A percentile compares a stretch with the other conserved stretches of the same genome.
phyloP scores from a whole-genome alignment of 2,113 vertebrate species.

The Sinocyclocheilus maitianheensis region DNA sequence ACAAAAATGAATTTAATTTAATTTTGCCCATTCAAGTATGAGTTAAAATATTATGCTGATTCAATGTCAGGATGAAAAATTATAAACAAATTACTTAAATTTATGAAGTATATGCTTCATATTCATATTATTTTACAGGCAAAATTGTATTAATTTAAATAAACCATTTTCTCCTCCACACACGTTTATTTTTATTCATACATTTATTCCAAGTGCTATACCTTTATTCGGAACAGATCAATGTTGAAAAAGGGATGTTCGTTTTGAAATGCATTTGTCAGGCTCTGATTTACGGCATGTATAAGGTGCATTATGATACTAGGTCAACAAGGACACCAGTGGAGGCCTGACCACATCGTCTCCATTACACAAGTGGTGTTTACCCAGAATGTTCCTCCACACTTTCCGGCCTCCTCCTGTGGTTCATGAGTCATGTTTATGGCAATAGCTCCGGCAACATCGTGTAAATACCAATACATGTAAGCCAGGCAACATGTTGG shows the following conservation, averaged over 20 bases:
- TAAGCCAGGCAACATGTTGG: neutral
- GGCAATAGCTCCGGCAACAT: conserved; percentile 24
- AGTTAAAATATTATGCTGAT: no score
- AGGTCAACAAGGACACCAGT: conserved; percentile 4
- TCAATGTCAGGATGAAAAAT: no score
- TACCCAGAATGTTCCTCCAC: conserved; percentile 48
- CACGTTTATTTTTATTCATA: neutral
- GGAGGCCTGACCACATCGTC: conserved; percentile 25
- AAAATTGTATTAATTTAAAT: neutral
- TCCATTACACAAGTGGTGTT: conserved; percentile 48
- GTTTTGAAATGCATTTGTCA: neutral
- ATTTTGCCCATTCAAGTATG: no score
- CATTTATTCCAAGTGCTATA: neutral
- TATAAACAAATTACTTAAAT: neutral
- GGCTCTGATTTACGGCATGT: conserved; percentile 4
- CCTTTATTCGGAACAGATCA: no score
- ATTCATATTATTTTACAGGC: neutral
- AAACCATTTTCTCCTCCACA: no score
- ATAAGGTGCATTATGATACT: neutral
- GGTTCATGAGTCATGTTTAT: conserved; percentile 46
- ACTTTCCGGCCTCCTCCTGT: conserved; percentile 44
- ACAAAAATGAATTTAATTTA: no score
- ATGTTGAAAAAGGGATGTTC: neutral
- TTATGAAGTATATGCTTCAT: neutral
- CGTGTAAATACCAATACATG: conserved; percentile 35